These are phyloP conservation scores for Varroa destructor DNA, from an alignment of 1,140 invertebrate species.

Conservation along the genomic window DNA sequence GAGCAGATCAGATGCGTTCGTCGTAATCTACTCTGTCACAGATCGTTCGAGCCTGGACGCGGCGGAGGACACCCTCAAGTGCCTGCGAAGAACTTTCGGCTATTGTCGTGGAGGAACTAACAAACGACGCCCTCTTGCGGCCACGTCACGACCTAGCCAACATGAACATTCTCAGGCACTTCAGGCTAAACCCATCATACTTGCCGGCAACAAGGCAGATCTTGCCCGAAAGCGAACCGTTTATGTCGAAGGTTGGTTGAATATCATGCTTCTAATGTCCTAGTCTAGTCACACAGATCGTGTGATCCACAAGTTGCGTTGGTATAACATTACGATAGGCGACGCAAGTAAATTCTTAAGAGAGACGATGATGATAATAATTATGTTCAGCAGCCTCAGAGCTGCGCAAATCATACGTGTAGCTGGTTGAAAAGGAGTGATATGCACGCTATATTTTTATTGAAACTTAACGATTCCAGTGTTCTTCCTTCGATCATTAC, in stretches of 20 bases:
- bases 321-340: too few relatives aligned
- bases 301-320: too few relatives aligned
- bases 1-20: constrained; percentile 61
- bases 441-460: too few relatives aligned
- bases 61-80: constrained; percentile 22
- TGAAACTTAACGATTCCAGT: too few relatives aligned
- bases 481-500: too few relatives aligned
- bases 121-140: neutral
- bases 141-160: constrained; percentile 33
- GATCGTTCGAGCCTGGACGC: neutral
- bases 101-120: neutral
- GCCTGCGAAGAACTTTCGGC: constrained; percentile 1
- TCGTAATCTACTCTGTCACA: constrained; percentile 72
- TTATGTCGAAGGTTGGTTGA: constrained; percentile 63
- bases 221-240: constrained; percentile 75
- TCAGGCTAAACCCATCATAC: constrained; percentile 58
- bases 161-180: constrained; percentile 61
- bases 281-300: too few relatives aligned
- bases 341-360: too few relatives aligned
- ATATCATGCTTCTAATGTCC: too few relatives aligned
- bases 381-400: too few relatives aligned
- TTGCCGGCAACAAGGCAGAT: constrained; percentile 90
- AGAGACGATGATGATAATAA: too few relatives aligned
- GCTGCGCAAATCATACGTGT: too few relatives aligned
- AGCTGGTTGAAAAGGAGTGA: too few relatives aligned